Base-by-base conservation (phyloP, 2,888 invertebrate genomes). In the Cremastobaeus sp. region DNA sequence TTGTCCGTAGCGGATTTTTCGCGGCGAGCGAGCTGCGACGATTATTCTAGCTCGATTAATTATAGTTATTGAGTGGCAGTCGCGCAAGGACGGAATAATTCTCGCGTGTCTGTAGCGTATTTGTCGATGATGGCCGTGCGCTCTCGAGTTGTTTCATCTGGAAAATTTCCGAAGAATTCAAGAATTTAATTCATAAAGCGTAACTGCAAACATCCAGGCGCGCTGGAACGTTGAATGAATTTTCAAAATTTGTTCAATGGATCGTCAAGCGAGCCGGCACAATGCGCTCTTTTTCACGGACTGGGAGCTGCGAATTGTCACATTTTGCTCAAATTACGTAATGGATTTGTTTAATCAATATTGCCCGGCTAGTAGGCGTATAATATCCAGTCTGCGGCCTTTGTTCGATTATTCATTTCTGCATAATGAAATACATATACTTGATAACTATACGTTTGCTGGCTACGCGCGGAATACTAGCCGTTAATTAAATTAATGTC, bases 401-500 rank as follows among this genome's bases (percentile, higher is more conserved):
- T 55, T 52, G 47, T 47, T 70, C 43, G 64, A 50, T 64, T 55
- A 55, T 70, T 43, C 28, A 50, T 70, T 34, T 8, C 55, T 35
- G 50, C 41, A 55, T 69, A 57, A 64, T 55, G 43, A 64, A 64
- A 64, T 55, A 41, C n/a, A n/a, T 57, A 57, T 59, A 64, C 52
- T 59, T 55, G 59, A 64, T 55, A 55, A 55, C 45, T 55, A 41
- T 41, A 41, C 39, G 35, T 25, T 48, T 12, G 57, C 30, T 5
- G 39, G 14, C 35, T 34, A 34, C 41, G 48, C 30, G 11, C 17
- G 20, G 45, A 52, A 62, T 47, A 70, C 55, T 55, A 41, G 15
- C 20, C 34, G 62, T 55, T 62, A 70, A 70, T 70, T 70, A 70
- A 70, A 72, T 72, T 59, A 65, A 48, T 69, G 28, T 41, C 8